Conservation (phyloP, 2,797 vertebrate genomes). For the Enteromius argenteus region DNA sequence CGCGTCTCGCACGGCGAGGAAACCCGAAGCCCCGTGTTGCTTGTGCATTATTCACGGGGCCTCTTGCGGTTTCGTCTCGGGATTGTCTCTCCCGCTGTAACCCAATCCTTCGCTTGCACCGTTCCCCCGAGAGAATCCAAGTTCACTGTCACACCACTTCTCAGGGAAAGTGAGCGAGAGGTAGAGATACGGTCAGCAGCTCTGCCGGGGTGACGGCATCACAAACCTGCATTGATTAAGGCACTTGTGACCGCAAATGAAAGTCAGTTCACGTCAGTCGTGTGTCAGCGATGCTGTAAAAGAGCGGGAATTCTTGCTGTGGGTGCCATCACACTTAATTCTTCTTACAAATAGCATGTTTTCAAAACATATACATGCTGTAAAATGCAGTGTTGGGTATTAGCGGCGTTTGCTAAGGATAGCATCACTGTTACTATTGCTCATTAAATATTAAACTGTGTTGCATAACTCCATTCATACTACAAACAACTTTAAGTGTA, state of each 20-base stretch:
- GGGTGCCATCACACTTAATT: neutral
- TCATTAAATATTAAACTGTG: neutral
- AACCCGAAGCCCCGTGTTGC: slow-evolving; percentile 72
- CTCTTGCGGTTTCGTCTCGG: slow-evolving; percentile 74
- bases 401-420: neutral
- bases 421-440: neutral
- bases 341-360: neutral
- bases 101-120: slow-evolving; percentile 67
- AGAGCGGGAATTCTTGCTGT: slow-evolving; percentile 1
- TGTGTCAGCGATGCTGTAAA: neutral
- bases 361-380: neutral
- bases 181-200: slow-evolving; percentile 27
- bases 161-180: slow-evolving; percentile 52
- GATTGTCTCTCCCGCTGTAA: slow-evolving; percentile 76
- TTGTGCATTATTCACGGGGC: slow-evolving; percentile 84
- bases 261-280: slow-evolving; percentile 18
- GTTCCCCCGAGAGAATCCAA: slow-evolving; percentile 72
- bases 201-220: slow-evolving; percentile 1
- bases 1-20: slow-evolving; percentile 47
- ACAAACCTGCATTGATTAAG: slow-evolving; percentile 17
- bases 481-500: neutral
- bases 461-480: neutral
- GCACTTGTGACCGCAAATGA: neutral
- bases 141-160: slow-evolving; percentile 62
- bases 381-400: neutral